Percentiles rank a stretch among this genome's conserved stretches.
Evolutionary conservation across 2,888 invertebrate species (phyloP).

Genomic region (Acronicta aceris): DNA sequence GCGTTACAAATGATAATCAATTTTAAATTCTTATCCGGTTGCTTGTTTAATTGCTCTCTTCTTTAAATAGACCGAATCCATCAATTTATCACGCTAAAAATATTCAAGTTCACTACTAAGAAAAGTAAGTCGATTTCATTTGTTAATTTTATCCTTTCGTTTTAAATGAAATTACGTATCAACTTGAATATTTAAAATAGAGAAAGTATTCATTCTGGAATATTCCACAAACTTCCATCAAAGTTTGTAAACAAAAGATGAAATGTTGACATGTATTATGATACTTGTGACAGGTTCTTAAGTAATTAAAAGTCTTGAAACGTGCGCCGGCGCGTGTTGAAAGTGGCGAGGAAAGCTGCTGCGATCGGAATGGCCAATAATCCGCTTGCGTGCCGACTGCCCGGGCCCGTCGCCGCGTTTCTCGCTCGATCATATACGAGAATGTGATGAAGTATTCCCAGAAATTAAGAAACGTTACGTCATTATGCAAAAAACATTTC

Average conservation of each 20-base stretch:
- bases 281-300: slow-evolving; percentile 63
- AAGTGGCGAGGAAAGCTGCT: slow-evolving; percentile 86
- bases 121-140: slow-evolving; percentile 29
- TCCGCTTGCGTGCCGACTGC: slow-evolving; percentile 72
- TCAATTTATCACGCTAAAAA: slow-evolving; percentile 52
- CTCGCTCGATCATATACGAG: slow-evolving; percentile 44
- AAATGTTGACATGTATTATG: slow-evolving; percentile 44
- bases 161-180: not conserved
- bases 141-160: slow-evolving; percentile 1
- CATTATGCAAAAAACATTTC: slow-evolving; percentile 15
- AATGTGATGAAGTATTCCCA: slow-evolving; percentile 37
- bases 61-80: slow-evolving; percentile 76
- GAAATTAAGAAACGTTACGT: slow-evolving; percentile 38
- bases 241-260: slow-evolving; percentile 49
- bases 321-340: slow-evolving; percentile 76
- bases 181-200: not conserved
- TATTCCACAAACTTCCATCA: slow-evolving; percentile 4
- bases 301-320: slow-evolving; percentile 82
- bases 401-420: slow-evolving; percentile 56
- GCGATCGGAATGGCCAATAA: slow-evolving; percentile 79
- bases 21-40: slow-evolving; percentile 67
- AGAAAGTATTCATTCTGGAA: not conserved
- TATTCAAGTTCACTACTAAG: slow-evolving; percentile 59
- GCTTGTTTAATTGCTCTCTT: slow-evolving; percentile 69
- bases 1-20: slow-evolving; percentile 58